Evolutionary conservation across 2,113 vertebrate species (phyloP), one percentile per base, ranked within the genome.

Genomic region (Nothocercus nigrocapillus): DNA sequence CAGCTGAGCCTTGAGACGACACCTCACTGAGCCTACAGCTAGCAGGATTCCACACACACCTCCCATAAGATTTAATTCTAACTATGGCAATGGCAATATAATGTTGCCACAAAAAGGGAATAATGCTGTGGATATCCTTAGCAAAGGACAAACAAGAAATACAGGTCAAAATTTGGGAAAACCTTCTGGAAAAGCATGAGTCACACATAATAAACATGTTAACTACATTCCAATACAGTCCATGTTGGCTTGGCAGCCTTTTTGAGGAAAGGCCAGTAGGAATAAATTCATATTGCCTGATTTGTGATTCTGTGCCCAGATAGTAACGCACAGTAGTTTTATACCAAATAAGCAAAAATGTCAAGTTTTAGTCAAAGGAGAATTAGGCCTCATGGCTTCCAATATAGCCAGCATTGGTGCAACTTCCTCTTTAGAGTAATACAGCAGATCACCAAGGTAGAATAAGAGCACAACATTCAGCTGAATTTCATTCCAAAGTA

Each of bases 61-160:
- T 36, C 2, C 0, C 16, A 44, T 70, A 49, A 36, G 3, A 28
- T 0, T 2, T 9, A 38, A 17, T 0, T 2, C 24, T 40, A 54
- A 32, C 8, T 13, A 0, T 1, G 21, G 24, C 49, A 32, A 13
- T 6, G 15, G 15, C 13, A 5, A 9, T 2, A 6, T 6, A 36
- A 22, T 11, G 22, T 32, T 89, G 70, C 36, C 70, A 42, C 47
- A 13, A 64, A 79, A 45, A 1, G 2, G 5, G 44, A 56, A 3
- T 13, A 13, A 0, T 11, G 30, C 19, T 34, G 2, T 2, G 5
- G 16, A 11, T 49, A 27, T 42, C 51, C 51, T 73, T 67, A n/a
- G 62, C 20, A 84, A 78, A 34, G 10, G 54, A 30, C 54, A 40
- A 62, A 6, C 2, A 34, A 86, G n/a, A 16, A 82, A 62, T 17